These are phyloP conservation scores for Apantesis nais DNA, from an alignment of 2,888 invertebrate genomes.

Conservation along the genomic window DNA sequence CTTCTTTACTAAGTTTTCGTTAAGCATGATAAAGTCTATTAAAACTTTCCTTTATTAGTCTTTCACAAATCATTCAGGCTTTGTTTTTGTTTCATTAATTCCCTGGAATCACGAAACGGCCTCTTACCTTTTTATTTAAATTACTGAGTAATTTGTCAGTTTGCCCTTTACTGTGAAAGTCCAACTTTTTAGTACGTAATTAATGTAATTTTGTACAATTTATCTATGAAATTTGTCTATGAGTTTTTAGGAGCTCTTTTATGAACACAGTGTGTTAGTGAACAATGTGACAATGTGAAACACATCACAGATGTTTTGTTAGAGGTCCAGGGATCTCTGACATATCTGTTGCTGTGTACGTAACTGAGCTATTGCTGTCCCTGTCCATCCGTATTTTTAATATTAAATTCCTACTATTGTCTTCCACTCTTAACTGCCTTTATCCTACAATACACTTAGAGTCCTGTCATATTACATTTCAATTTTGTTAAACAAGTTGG, in stretches of 20 bases:
- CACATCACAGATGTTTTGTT: not conserved
- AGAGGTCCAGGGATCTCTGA: not conserved
- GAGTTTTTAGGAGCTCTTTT: not conserved
- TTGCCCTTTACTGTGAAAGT: not conserved
- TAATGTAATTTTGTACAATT: not conserved
- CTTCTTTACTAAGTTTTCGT: not conserved
- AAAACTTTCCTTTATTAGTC: slow-evolving; percentile 6
- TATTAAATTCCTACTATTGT: no score
- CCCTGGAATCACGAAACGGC: not conserved
- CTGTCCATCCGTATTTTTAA: no score
- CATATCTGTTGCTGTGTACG: no score
- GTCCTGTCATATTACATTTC: no score
- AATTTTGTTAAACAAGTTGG: no score
- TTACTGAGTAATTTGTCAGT: not conserved
- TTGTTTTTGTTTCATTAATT: slow-evolving; percentile 4
- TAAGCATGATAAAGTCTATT: not conserved
- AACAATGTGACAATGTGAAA: not conserved
- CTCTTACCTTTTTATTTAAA: not conserved
- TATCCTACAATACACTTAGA: no score
- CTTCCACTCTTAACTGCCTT: no score
- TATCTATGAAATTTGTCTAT: not conserved
- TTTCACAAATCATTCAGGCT: slow-evolving; percentile 3
- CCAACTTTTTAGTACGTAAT: not conserved
- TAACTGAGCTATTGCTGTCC: no score
- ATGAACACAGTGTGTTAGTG: not conserved